Base-by-base conservation (phyloP, 2,888 invertebrate species). In the Hermaeophaga mercurialis region DNA sequence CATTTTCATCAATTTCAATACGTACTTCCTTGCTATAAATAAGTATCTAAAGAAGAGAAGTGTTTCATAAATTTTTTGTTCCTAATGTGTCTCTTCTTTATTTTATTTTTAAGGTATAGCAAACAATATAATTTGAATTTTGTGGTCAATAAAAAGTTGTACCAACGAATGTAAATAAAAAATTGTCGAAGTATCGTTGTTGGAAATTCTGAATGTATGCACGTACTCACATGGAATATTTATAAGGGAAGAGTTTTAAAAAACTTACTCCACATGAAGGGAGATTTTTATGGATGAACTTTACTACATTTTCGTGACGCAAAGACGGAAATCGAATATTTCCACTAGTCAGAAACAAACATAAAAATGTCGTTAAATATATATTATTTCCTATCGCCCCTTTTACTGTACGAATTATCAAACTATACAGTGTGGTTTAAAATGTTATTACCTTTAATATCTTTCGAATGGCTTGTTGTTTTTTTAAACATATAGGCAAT, bases 281-380 rank as follows among this genome's bases (percentile, higher is more conserved):
- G 60, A 63, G 65, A 66, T 65, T 68, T 58, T 66, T 65, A 66
- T 66, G 59, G 61, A 62, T 56, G 58, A 58, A 66, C 46, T 68
- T 66, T 66, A 68, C 61, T 66, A 63, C 62, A 46, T 48, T 56
- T 66, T 62, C 68, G 66, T 68, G 66, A 66, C 64, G 24, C 28
- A 36, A 55, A 54, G 66, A 66, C 64, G 24, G 22, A 36, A 55
- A 54, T 49, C 54, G 54, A 31, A 50, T 50, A 50, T 50, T 19
- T 28, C 19, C 31, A 31, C 12, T 41, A 31, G 49, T 50, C 49
- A 50, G 41, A 41, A 50, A 31, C 49, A 50, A 41, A 50, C 31
- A 50, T 50, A 50, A 50, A 50, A 50, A 50, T 50, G 41, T 50
- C 49, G 31, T 41, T 50, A 39, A 41, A 39, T 41, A 41, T 49